Base-by-base conservation (phyloP, 2,797 vertebrate genomes). In the Enteromius paludinosus region DNA sequence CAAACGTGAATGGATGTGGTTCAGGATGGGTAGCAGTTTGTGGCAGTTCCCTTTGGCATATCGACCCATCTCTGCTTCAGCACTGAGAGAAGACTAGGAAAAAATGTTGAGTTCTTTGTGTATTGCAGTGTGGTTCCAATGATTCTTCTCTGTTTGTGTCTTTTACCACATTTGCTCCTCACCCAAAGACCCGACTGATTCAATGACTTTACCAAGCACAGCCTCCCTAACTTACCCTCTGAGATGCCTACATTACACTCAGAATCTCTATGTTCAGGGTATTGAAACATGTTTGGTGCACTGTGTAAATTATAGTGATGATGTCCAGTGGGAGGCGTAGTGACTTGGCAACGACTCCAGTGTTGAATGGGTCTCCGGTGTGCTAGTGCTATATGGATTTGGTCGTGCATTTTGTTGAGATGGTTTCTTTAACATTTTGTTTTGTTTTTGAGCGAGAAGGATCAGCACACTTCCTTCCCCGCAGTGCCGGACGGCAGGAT, bases 391-490 rank as follows among this genome's bases (percentile, higher is more conserved):
- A 88, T 90, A 87, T 89, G 86, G 90, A 93, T 95, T 92, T 95
- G 94, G 94, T 95, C 89, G 86, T 95, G 94, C 94, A 89, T 93
- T 92, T 90, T 91, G 82, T 78, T 73, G 82, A 77, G 70, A 88
- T 91, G 91, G 62, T 83, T 81, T 86, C 54, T 54, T 73, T 56
- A 23, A 79, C 25, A 47, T 65, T 54, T 66, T 47, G 33, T 43
- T 72, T 70, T 84, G 12, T 75, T 71, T 81, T 80, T 76, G 72
- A 66, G 45, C 2, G 3, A 23, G 73, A 47, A 35, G 73, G 76
- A 91, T 98, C 96, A 99, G 96, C 98, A 99, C 94, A 98, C 98
- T 96, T 99, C 98, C 94, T 98, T 99, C 92, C 98, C 97, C 56
- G 98, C 89, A 89, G 94, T 95, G 90, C 93, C 96, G 23, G 96